These are phyloP conservation scores for Sinocyclocheilus anophthalmus DNA, from an alignment of 2,113 vertebrate genomes.

Conservation along the genomic window DNA sequence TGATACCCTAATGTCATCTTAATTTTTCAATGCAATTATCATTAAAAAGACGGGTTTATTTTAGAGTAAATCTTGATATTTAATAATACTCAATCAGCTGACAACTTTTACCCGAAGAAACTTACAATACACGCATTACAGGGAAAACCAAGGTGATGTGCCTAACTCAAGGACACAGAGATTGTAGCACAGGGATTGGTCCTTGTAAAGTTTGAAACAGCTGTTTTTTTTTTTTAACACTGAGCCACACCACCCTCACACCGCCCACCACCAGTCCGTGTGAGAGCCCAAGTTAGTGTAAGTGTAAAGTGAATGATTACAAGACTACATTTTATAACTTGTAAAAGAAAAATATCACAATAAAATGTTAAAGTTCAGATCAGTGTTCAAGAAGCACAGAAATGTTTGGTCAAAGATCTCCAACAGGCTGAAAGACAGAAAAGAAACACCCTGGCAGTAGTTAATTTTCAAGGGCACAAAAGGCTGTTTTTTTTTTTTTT, in stretches of 20 bases:
- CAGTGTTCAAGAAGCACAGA: neutral
- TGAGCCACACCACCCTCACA: neutral
- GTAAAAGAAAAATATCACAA: constrained; percentile 49
- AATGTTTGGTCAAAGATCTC: neutral
- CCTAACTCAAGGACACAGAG: neutral
- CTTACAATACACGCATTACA: neutral
- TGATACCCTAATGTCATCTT: no score
- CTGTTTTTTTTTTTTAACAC: neutral
- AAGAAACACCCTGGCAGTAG: constrained; percentile 1
- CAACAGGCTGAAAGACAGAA: constrained; percentile 17
- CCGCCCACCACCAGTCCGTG: constrained; percentile 16
- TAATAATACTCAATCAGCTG: neutral
- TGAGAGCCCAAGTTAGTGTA: neutral
- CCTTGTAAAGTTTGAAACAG: neutral
- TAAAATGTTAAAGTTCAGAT: constrained; percentile 5
- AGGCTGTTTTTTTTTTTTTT: neutral
- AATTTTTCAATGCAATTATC: no score
- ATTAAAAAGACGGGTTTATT: no score
- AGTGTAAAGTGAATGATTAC: constrained; percentile 53
- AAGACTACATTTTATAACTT: constrained; percentile 50
- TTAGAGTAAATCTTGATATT: neutral
- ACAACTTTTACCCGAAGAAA: neutral
- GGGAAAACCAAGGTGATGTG: neutral
- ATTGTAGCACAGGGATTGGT: neutral
- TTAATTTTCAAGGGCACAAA: neutral